phyloP scores from a whole-genome alignment of 2,797 vertebrate genomes.

The Micrastur ruficollis region DNA sequence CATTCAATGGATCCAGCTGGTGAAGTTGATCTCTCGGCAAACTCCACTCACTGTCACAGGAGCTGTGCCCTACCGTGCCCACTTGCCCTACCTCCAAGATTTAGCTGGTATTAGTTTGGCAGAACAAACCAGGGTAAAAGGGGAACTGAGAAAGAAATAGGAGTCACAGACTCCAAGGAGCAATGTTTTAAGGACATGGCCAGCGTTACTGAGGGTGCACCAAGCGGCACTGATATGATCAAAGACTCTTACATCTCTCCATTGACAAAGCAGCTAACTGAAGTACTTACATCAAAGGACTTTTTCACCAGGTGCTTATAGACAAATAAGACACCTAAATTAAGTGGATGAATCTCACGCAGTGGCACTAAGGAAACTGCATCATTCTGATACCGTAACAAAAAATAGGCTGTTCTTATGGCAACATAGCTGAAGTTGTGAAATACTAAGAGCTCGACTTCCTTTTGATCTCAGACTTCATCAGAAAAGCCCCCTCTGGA shows the following conservation, averaged over 20 bases:
- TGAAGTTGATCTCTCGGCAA: not conserved
- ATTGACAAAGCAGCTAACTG: not conserved
- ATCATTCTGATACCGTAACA: not conserved
- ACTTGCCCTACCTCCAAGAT: not conserved
- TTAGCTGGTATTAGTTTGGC: not conserved
- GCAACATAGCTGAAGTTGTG: not conserved
- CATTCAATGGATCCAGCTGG: not conserved
- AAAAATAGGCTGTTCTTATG: not conserved
- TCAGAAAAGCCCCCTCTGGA: not conserved
- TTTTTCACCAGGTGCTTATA: not conserved
- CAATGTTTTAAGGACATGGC: not conserved
- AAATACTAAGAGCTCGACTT: not conserved
- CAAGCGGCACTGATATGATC: not conserved
- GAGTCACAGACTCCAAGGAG: not conserved
- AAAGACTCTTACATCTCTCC: not conserved
- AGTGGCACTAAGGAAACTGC: not conserved
- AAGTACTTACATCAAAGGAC: not conserved
- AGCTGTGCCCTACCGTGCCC: not conserved
- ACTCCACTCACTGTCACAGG: not conserved
- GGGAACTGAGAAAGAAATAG: not conserved
- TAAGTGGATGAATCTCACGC: not conserved
- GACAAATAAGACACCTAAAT: not conserved
- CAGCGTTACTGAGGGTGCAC: not conserved
- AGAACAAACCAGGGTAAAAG: not conserved
- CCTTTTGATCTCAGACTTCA: not conserved